Base-by-base conservation (phyloP, 1,140 invertebrate species). In the Chionoecetes opilio region DNA sequence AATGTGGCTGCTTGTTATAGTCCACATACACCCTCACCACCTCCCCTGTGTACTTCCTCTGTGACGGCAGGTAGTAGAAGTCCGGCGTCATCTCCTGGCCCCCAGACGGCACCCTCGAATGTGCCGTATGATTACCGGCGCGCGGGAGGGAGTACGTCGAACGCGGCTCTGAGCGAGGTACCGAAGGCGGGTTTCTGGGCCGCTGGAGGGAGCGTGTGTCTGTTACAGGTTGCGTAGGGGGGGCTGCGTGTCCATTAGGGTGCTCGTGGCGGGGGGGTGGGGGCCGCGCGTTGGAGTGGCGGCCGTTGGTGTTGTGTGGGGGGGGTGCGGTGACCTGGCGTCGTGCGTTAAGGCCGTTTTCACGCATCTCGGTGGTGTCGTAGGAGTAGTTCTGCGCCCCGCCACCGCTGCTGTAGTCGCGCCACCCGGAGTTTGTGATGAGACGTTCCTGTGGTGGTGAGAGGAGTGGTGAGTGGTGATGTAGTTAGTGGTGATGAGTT, bases 1-100 rank as follows among this genome's bases (percentile, higher is more conserved):
- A n/a, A n/a, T n/a, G 96, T 11, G 96, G 96, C 89, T 98, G 97
- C 96, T 98, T 98, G 97, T 98, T 98, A 96, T 98, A 98, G 97
- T 99, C 98, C 0, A 99, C 99, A 97, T 98, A 99, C 6, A 99
- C 99, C 95, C 98, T 97, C n/a, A 99, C 98, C 0, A 99, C 98
- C 97, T 99, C 99, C 94, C 99, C 99, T 96, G 98, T 99, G 97
- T 99, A 99, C 97, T 99, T 99, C 89, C 99, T 97, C 96, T 99
- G 99, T 41, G 98, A 99, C 26, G 99, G 99, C 98, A 99, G 99
- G 97, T 99, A 99, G 97, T 99, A 99, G 97, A 99, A 99, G 97
- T 99, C 99, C 0, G 99, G 98, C 95, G 98, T 97, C 96, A 97
- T 86, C 96, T 97, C 96, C 96, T 94, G 93, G 37, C 87, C 82